Evolutionary conservation across 2,797 vertebrate species (phyloP).

Genomic region (Enteromius unitaeniatus): DNA sequence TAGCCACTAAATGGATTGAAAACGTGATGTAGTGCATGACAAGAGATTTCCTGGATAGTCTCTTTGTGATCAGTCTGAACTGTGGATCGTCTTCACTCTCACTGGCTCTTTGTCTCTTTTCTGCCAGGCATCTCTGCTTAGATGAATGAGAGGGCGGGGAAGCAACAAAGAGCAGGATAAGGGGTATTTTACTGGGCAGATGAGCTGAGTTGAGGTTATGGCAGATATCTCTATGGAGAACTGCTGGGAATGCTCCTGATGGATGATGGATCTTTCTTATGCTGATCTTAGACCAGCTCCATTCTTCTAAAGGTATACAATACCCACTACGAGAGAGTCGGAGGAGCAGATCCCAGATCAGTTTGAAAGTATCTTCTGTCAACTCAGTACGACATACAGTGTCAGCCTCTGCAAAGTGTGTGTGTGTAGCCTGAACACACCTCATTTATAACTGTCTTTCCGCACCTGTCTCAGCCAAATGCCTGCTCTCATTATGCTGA

Average conservation of each 20-base stretch:
- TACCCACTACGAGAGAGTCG: background rate
- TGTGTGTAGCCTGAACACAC: background rate
- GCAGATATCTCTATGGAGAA: conserved; percentile 62
- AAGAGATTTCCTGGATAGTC: conserved; percentile 51
- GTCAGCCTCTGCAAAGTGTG: conserved; percentile 8
- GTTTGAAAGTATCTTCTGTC: conserved; percentile 18
- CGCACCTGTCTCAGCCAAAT: conserved; percentile 27
- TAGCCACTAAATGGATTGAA: background rate
- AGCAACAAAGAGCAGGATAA: conserved; percentile 79
- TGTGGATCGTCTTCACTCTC: conserved; percentile 73
- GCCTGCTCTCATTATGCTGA: conserved; percentile 40
- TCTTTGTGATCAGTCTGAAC: conserved; percentile 75
- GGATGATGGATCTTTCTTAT: conserved; percentile 52
- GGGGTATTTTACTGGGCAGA: conserved; percentile 79
- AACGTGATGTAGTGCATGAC: conserved; percentile 16
- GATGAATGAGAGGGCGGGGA: conserved; percentile 69
- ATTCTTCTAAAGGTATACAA: conserved; percentile 12
- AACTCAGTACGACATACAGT: conserved; percentile 26
- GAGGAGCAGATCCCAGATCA: conserved; percentile 23
- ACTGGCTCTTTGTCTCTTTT: conserved; percentile 77
- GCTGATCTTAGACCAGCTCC: conserved; percentile 62
- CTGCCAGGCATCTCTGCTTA: conserved; percentile 54
- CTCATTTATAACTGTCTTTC: conserved; percentile 62
- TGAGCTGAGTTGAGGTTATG: conserved; percentile 79
- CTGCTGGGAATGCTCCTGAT: conserved; percentile 34